Conservation (phyloP, 2,888 invertebrate genomes). For the Dioctria rufipes region DNA sequence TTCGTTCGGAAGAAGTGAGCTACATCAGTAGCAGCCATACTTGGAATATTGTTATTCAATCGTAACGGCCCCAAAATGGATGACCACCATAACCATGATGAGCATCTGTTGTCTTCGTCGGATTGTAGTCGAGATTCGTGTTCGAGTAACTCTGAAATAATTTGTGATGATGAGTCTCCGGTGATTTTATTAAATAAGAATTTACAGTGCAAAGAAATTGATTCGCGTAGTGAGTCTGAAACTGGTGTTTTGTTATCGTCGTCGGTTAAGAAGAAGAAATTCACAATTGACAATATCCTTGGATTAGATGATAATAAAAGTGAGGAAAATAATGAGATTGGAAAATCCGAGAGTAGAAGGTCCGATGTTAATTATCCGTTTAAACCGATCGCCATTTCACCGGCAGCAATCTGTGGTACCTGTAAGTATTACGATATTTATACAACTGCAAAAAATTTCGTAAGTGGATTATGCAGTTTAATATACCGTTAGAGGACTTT, state of each 20-base stretch:
- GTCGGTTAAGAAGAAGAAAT: slow-evolving; percentile 60
- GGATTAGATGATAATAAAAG: slow-evolving; percentile 60
- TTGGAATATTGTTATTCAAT: not conserved
- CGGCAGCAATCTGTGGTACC: slow-evolving; percentile 60
- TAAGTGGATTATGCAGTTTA: too few relatives aligned
- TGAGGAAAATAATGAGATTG: slow-evolving; percentile 26
- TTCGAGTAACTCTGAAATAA: slow-evolving; percentile 60
- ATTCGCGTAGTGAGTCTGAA: slow-evolving; percentile 3
- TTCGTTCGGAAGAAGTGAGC: slow-evolving; percentile 26
- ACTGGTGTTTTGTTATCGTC: slow-evolving; percentile 32
- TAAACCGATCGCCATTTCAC: slow-evolving; percentile 59
- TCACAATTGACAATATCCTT: slow-evolving; percentile 65
- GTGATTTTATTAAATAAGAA: slow-evolving; percentile 1
- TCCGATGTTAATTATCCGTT: slow-evolving; percentile 49
- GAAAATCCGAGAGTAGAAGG: not conserved
- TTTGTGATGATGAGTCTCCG: slow-evolving; percentile 60
- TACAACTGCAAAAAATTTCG: not conserved
- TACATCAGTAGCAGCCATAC: slow-evolving; percentile 15
- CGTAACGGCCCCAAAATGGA: slow-evolving; percentile 32
- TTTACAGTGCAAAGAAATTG: slow-evolving; percentile 32
- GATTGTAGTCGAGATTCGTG: slow-evolving; percentile 53
- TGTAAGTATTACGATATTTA: slow-evolving; percentile 60
- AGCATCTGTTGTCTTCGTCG: slow-evolving; percentile 33
- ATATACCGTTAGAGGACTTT: too few relatives aligned
- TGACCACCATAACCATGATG: not conserved